Evolutionary conservation across 2,797 vertebrate genomes (phyloP).

Genomic region (Pseudocheirus occidentalis): DNA sequence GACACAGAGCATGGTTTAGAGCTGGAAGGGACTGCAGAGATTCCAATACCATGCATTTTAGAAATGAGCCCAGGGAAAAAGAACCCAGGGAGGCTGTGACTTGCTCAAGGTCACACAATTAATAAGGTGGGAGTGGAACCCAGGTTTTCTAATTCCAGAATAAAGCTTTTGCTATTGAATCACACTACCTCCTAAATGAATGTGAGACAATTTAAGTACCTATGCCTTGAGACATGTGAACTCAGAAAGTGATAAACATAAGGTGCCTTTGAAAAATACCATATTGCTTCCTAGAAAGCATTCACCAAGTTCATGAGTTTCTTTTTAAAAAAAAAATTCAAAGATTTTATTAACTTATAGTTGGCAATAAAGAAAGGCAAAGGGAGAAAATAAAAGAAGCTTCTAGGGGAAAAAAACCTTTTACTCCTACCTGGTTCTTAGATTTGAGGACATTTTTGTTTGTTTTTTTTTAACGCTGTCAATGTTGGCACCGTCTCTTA

Average conservation of each 20-base stretch:
- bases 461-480: slow-evolving; percentile 13
- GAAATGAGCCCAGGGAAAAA: background rate
- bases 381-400: background rate
- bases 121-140: background rate
- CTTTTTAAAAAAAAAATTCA: background rate
- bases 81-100: background rate
- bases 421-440: background rate
- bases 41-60: background rate
- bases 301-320: background rate
- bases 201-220: background rate
- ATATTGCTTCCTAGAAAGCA: background rate
- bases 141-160: background rate
- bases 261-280: background rate
- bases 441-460: background rate
- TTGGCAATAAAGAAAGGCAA: background rate
- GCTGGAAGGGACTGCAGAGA: background rate
- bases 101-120: background rate
- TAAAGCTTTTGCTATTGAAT: background rate
- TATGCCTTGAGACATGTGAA: background rate
- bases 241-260: background rate
- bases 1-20: background rate
- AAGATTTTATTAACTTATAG: slow-evolving; percentile 12
- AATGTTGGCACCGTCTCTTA: background rate
- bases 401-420: background rate
- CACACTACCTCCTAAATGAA: background rate